Evolutionary conservation across 2,888 invertebrate genomes (phyloP), one percentile per base, ranked within the genome.

Genomic region (Criorhina ranunculi): DNA sequence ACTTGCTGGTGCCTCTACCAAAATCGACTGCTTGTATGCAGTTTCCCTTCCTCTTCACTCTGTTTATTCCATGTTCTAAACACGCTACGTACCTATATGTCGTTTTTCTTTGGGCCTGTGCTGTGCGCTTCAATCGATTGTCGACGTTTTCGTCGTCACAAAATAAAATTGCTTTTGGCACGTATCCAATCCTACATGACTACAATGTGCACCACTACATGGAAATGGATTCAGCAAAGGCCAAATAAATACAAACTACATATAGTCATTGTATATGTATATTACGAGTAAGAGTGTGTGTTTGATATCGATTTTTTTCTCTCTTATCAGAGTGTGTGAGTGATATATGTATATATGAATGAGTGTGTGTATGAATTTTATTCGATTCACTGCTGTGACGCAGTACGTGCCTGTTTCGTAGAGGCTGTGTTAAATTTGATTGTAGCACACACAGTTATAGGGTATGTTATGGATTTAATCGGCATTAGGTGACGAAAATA

Each of bases 101-200:
- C 40, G 37, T 57, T n/a, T 33, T 51, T 17, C 17, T 33, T 37
- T 24, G 24, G 24, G 24, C 24, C 31, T 79, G 62, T 73, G 73
- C 31, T 79, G 62, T 73, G 73, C 62, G 62, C 53, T 37, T 35
- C 44, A 67, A 55, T 55, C 77, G 72, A 60, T 69, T 55, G 57
- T 37, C 73, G 73, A 79, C 69, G 57, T 69, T 83, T 82, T 76
- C 44, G 62, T 79, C 83, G 73, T 83, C 79, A 79, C 64, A 69
- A 79, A 57, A 67, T 31, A 42, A 62, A 78, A 78, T 44, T 72
- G 72, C 49, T 79, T 73, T 79, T 79, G 79, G 79, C 83, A 83
- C 73, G 79, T 83, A 62, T 73, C 73, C 73, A 79, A 72, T 40
- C 37, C 29, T 17, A 46, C 46, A 57, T 33, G 5, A n/a, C n/a